These are phyloP conservation scores for Crotalus helleri DNA, from an alignment of 2,113 vertebrate genomes.

Conservation along the genomic window DNA sequence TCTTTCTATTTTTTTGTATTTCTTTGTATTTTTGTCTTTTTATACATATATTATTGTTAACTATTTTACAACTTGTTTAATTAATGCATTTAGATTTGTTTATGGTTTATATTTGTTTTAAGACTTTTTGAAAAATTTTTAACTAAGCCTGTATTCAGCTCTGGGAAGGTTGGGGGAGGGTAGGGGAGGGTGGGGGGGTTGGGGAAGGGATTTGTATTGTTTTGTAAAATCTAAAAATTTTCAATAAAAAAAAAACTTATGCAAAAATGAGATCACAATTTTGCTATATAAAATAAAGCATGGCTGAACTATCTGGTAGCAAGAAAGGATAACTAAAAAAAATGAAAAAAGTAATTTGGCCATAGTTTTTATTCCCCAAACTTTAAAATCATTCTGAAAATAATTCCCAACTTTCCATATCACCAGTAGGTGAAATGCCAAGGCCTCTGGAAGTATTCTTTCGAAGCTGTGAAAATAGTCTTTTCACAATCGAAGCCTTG, in stretches of 20 bases:
- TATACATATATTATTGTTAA: no score
- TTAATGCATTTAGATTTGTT: no score
- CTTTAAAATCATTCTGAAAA: not conserved
- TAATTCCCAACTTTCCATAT: not conserved
- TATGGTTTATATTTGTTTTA: no score
- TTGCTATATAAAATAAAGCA: constrained; percentile 1
- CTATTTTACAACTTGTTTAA: no score
- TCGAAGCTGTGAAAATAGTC: not conserved
- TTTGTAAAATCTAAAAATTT: no score
- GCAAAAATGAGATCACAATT: not conserved
- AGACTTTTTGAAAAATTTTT: no score
- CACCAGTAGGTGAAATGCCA: not conserved
- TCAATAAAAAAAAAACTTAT: constrained; percentile 11
- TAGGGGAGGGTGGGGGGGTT: no score
- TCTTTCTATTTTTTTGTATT: no score
- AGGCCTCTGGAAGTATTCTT: not conserved
- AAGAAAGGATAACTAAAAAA: not conserved
- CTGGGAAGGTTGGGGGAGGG: no score
- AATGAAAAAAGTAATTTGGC: not conserved
- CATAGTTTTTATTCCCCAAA: not conserved
- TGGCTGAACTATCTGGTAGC: constrained; percentile 35
- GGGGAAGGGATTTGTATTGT: no score
- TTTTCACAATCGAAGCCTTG: not conserved
- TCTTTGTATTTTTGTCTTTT: no score
- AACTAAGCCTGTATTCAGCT: no score